Evolutionary conservation across 1,140 invertebrate species (phyloP).

Genomic region (Ganaspis sp.): DNA sequence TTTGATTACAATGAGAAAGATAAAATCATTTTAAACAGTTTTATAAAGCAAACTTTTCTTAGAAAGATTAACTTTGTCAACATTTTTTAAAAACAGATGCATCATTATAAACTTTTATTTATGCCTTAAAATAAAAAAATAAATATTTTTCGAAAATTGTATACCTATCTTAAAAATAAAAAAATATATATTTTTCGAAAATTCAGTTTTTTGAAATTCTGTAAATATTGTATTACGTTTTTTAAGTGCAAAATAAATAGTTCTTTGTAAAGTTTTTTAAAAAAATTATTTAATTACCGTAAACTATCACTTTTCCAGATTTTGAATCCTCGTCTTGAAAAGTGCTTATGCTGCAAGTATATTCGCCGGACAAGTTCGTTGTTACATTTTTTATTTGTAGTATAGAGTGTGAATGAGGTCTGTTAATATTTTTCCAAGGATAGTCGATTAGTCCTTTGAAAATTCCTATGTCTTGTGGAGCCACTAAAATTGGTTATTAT

Average conservation of each 20-base stretch:
- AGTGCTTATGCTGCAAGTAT: conserved; percentile 84
- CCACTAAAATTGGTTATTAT: conserved; percentile 44
- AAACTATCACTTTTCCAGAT: conserved; percentile 83
- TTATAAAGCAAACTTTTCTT: background rate
- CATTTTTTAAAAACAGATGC: no score
- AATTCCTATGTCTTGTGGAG: conserved; percentile 79
- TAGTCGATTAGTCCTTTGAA: conserved; percentile 80
- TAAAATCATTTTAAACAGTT: no score
- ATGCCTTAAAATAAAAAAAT: no score
- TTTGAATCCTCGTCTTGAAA: conserved; percentile 81
- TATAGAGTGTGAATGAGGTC: conserved; percentile 79
- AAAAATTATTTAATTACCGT: conserved; percentile 77
- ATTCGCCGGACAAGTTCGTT: conserved; percentile 83
- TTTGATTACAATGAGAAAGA: no score
- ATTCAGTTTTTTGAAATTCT: background rate
- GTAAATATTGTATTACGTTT: background rate
- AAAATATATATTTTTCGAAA: no score
- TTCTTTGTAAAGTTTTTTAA: no score
- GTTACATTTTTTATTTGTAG: conserved; percentile 82
- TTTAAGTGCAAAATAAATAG: background rate
- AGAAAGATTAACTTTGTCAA: no score
- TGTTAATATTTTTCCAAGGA: conserved; percentile 79
- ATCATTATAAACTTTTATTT: no score
- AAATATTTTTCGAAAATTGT: no score
- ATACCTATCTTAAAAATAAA: no score